phyloP scores from a whole-genome alignment of 2,113 vertebrate genomes.

The Hippocampus mohnikei region DNA sequence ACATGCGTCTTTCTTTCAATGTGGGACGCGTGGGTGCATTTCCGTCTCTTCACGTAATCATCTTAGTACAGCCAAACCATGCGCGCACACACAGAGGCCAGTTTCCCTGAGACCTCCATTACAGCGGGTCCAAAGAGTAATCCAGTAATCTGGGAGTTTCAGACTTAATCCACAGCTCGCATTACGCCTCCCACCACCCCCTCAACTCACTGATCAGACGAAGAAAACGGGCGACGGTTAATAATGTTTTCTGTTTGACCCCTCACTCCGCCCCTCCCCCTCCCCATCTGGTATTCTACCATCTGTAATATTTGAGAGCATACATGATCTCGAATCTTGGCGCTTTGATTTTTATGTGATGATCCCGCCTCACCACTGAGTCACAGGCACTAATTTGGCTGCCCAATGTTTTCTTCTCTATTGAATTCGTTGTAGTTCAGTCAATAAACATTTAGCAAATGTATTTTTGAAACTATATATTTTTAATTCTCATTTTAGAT shows the following conservation, averaged over 20 bases:
- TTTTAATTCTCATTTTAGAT: neutral
- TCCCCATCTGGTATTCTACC: neutral
- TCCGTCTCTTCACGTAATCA: constrained; percentile 36
- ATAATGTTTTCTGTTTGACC: neutral
- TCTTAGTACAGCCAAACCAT: constrained; percentile 30
- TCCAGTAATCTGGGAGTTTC: constrained; percentile 62
- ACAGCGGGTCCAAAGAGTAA: constrained; percentile 47
- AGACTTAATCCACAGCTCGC: constrained; percentile 50
- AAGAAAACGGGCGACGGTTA: constrained; percentile 1
- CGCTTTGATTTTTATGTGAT: neutral
- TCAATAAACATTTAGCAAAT: no score
- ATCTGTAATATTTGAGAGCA: neutral
- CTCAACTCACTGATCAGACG: constrained; percentile 15
- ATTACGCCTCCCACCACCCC: constrained; percentile 9
- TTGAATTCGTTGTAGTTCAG: no score
- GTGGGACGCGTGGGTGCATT: constrained; percentile 31
- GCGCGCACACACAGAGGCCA: constrained; percentile 20
- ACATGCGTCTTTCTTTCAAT: neutral
- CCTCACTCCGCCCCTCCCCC: no score
- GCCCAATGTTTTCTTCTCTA: neutral
- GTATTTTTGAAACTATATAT: no score
- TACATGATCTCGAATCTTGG: neutral
- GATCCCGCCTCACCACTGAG: neutral
- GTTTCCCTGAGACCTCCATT: constrained; percentile 37
- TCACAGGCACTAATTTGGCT: neutral